Conservation (phyloP, 2,888 invertebrate species). For the Diloba caeruleocephala region DNA sequence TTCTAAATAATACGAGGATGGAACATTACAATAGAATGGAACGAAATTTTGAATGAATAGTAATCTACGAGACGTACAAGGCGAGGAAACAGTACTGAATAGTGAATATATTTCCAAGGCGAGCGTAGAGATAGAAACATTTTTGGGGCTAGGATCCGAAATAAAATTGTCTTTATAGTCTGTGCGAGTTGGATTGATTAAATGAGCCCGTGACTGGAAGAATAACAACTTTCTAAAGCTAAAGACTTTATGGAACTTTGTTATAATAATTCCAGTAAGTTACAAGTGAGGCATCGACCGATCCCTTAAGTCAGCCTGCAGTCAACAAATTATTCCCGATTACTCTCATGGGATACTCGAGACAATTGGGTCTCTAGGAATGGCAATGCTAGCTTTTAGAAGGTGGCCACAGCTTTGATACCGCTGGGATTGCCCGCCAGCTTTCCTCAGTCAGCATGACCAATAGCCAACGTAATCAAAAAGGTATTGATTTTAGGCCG, state of each 20-base stretch:
- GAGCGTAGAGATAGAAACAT: slow-evolving; percentile 27
- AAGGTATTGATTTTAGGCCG: no score
- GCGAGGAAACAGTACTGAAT: slow-evolving; percentile 2
- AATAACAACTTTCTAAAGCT: neutral
- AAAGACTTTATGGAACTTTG: neutral
- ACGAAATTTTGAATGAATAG: slow-evolving; percentile 33
- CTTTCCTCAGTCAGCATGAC: slow-evolving; percentile 21
- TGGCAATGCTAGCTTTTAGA: slow-evolving; percentile 11
- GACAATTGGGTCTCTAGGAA: slow-evolving; percentile 20
- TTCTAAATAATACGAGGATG: slow-evolving; percentile 27
- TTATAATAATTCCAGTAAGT: slow-evolving; percentile 22
- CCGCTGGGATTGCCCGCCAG: slow-evolving; percentile 14
- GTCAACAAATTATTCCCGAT: slow-evolving; percentile 40
- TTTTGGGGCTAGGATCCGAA: slow-evolving; percentile 11
- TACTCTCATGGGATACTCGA: slow-evolving; percentile 24
- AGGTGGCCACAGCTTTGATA: slow-evolving; percentile 9
- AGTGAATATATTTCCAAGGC: slow-evolving; percentile 24
- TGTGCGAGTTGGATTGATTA: no score
- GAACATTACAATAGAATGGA: slow-evolving; percentile 34
- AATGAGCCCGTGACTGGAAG: neutral
- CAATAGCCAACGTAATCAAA: neutral
- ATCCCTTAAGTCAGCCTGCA: slow-evolving; percentile 22
- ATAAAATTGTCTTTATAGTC: no score
- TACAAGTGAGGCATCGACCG: slow-evolving; percentile 26
- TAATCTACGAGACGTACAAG: slow-evolving; percentile 24